These are phyloP conservation scores for Nestor notabilis DNA, from an alignment of 2,113 vertebrate species.

Conservation along the genomic window DNA sequence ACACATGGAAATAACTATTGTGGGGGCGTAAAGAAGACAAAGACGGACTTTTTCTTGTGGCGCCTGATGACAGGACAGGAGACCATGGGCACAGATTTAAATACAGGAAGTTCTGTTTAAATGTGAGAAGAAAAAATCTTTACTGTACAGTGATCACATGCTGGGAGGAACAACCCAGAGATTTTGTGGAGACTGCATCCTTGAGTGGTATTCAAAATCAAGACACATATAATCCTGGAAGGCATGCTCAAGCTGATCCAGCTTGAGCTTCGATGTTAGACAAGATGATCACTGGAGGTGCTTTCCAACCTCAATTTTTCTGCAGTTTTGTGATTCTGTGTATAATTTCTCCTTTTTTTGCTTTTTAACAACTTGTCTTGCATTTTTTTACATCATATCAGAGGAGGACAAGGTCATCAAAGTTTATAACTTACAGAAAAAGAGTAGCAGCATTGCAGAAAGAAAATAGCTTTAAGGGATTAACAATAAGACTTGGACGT, in stretches of 20 bases:
- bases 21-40: background rate
- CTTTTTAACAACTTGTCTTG: background rate
- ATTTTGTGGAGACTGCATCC: background rate
- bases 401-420: background rate
- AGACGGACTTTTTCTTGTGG: background rate
- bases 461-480: background rate
- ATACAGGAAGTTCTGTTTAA: background rate
- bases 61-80: accelerated
- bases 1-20: background rate
- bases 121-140: background rate
- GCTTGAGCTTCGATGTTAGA: background rate
- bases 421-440: background rate
- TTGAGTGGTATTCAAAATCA: background rate
- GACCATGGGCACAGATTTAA: background rate
- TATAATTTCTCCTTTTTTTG: background rate
- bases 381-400: background rate
- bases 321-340: background rate
- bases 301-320: background rate
- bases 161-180: background rate
- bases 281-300: background rate
- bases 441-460: background rate
- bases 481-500: background rate
- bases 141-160: background rate
- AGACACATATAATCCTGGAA: background rate
- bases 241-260: background rate